These are phyloP conservation scores for Pherbina coryleti DNA, from an alignment of 2,888 invertebrate species.

Conservation along the genomic window DNA sequence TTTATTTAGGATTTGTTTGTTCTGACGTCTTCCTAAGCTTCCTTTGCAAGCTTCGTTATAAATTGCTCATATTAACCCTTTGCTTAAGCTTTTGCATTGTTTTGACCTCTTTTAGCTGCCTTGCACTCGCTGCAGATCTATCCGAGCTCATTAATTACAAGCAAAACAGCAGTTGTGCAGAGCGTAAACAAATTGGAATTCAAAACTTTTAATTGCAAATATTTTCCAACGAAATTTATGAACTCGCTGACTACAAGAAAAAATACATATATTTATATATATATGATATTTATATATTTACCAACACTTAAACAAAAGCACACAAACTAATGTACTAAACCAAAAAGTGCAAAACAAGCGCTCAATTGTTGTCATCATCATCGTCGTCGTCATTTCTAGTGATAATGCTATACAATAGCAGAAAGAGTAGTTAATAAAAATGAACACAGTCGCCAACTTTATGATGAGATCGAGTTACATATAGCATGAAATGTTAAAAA, in stretches of 20 bases:
- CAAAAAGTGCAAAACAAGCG: neutral
- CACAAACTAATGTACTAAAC: neutral
- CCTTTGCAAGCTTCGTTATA: neutral
- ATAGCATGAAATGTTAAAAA: neutral
- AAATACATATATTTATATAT: no score
- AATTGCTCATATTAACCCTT: neutral
- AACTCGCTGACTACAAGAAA: neutral
- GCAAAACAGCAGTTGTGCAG: conserved; percentile 38
- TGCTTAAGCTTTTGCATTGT: neutral
- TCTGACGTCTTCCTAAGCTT: neutral
- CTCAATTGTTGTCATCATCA: neutral
- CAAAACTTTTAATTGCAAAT: conserved; percentile 45
- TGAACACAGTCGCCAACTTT: neutral
- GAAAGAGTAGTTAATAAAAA: neutral
- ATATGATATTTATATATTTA: no score
- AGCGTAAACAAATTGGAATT: conserved; percentile 44
- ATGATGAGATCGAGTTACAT: neutral
- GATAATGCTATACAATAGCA: neutral
- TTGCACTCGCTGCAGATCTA: neutral
- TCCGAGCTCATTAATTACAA: conserved; percentile 41
- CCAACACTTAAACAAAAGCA: neutral
- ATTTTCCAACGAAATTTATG: conserved; percentile 10
- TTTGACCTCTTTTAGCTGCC: neutral
- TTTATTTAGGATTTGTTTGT: no score
- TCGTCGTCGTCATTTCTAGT: neutral